Evolutionary conservation across 2,888 invertebrate genomes (phyloP), one percentile per base, ranked within the genome.

Genomic region (Drosophila yooni): DNA sequence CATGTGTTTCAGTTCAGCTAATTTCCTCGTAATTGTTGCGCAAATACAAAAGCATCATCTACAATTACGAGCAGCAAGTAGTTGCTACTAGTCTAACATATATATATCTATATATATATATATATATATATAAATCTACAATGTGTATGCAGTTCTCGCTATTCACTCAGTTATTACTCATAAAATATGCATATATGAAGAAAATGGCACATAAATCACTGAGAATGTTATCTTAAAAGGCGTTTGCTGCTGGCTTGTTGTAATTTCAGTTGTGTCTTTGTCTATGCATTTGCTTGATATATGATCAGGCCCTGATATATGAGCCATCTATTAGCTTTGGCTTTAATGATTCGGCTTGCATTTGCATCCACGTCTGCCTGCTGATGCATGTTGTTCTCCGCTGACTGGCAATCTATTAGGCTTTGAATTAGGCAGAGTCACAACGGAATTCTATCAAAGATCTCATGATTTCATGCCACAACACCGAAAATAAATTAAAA

Each of bases 151-250:
- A 52, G n/a, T 50, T 67, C 46, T 59, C 40, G 60, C 46, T 70
- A 27, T 50, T 63, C 34, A 11, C 10, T 60, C 25, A 50, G 54
- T 53, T 59, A 64, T 71, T 74, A 67, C 68, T 81, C 83, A 83
- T 88, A 76, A 67, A 73, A 72, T 74, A 88, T 81, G 70, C 80
- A 71, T 66, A 70, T 7, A 51, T 13, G 8, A 21, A 33, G 15
- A 64, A 71, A 79, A 68, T 70, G 65, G 66, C 67, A 69, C 72
- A 83, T 88, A 82, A 88, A 88, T 88, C 82, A 86, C 57, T 61
- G 40, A 56, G 51, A 50, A 59, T 54, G 38, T 50, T 58, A 50
- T 46, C 51, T 68, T 18, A 51, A 36, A 38, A 56, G 84, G 73
- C 63, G 66, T 74, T 73, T 31, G 52, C 13, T 36, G 15, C 15